Conservation (phyloP, 30 jellyfish, hydroid and myxozoan genomes). For the Nemopilema nomurai region DNA sequence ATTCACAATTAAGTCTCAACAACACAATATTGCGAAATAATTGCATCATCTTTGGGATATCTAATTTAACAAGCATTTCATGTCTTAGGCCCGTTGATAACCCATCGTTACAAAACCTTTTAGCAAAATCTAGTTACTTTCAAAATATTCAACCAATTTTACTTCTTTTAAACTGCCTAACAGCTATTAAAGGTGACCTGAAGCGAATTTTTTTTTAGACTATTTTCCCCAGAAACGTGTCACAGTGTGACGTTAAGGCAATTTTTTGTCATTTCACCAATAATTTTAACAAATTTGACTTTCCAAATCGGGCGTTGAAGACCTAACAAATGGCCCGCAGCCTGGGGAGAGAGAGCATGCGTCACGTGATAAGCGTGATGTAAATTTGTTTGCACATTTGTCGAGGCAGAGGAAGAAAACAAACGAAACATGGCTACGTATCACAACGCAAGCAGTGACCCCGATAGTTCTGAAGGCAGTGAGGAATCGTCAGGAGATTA, state of each 20-base stretch:
- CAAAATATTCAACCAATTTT: no score
- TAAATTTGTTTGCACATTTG: conserved; percentile 22
- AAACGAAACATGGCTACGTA: background rate
- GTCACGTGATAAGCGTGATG: conserved; percentile 18
- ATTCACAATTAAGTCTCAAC: no score
- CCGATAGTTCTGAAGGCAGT: background rate
- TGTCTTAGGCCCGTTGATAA: no score
- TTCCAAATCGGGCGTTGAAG: conserved; percentile 4
- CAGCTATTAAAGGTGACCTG: no score
- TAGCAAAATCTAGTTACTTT: no score
- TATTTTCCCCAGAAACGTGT: background rate
- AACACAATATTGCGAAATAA: no score
- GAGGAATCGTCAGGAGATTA: conserved; percentile 12
- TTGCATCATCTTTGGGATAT: no score
- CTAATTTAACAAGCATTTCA: no score
- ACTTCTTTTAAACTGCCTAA: no score
- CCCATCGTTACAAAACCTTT: no score
- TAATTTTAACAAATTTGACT: background rate
- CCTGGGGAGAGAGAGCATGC: conserved; percentile 17
- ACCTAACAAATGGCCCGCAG: conserved; percentile 3
- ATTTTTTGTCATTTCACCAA: background rate
- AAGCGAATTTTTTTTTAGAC: no score
- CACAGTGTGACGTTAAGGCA: background rate
- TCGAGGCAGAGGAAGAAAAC: background rate
- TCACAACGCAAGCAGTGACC: conserved; percentile 17